These are phyloP conservation scores for Catharus fuscescens DNA, from an alignment of 2,113 vertebrate genomes.

Conservation along the genomic window DNA sequence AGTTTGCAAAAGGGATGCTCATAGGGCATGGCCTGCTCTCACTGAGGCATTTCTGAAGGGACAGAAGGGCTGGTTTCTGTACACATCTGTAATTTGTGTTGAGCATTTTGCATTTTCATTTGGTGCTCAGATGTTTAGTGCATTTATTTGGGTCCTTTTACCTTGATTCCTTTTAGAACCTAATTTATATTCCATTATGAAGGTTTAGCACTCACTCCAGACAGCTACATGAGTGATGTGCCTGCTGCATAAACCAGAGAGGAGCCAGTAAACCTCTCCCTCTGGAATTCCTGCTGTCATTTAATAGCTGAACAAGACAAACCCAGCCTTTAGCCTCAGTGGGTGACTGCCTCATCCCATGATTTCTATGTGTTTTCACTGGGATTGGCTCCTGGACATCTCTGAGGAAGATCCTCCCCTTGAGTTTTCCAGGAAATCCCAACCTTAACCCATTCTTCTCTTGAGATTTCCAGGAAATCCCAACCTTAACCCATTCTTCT, in stretches of 20 bases:
- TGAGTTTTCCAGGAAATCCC: neutral
- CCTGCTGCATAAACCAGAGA: neutral
- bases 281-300: neutral
- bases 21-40: neutral
- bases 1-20: neutral
- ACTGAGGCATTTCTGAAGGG: neutral
- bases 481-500: neutral
- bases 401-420: neutral
- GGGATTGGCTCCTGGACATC: neutral
- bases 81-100: neutral
- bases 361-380: neutral
- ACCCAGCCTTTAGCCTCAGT: neutral
- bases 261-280: neutral
- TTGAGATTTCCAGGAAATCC: neutral
- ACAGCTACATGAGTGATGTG: neutral
- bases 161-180: neutral
- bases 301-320: neutral
- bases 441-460: neutral
- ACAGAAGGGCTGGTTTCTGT: neutral
- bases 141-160: neutral
- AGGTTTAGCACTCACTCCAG: neutral
- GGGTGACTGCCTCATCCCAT: neutral
- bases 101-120: neutral
- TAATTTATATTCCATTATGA: neutral
- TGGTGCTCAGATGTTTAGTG: neutral